These are phyloP conservation scores for Catharus ustulatus DNA, from an alignment of 2,797 vertebrate genomes.

Conservation along the genomic window DNA sequence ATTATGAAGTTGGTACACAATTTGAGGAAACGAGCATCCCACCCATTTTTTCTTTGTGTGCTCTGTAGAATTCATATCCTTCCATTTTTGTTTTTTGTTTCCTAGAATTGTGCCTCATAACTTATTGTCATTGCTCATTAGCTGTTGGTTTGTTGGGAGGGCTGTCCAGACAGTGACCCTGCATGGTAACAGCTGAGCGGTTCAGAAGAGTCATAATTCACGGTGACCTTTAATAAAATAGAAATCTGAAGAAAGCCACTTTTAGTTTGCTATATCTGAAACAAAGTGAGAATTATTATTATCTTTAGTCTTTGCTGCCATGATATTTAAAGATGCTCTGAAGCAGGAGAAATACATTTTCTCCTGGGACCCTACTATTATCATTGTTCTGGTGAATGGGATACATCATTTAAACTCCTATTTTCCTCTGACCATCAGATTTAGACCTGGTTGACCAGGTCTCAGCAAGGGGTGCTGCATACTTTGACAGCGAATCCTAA, in stretches of 20 bases:
- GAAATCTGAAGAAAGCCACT: slow-evolving; percentile 1
- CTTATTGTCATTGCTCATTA: slow-evolving; percentile 18
- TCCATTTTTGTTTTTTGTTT: slow-evolving; percentile 65
- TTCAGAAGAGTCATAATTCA: slow-evolving; percentile 11
- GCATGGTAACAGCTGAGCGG: slow-evolving; percentile 22
- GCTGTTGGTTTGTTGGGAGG: slow-evolving; percentile 8
- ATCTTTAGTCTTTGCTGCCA: background rate
- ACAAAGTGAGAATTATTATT: background rate
- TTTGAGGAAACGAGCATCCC: slow-evolving; percentile 51
- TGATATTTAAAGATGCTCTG: background rate
- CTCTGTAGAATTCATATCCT: slow-evolving; percentile 59
- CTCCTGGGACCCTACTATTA: background rate
- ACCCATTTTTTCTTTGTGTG: slow-evolving; percentile 33
- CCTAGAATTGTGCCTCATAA: slow-evolving; percentile 68
- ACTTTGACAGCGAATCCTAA: background rate
- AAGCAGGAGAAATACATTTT: background rate
- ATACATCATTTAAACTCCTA: background rate
- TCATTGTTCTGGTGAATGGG: background rate
- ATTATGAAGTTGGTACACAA: slow-evolving; percentile 48
- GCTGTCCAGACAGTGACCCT: background rate
- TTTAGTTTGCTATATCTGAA: background rate
- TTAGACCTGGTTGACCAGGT: background rate
- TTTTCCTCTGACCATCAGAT: background rate
- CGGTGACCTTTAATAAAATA: background rate
- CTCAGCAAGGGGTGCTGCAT: background rate